Percentiles rank a stretch among this genome's conserved stretches.
Evolutionary conservation across 37 sponge, comb jelly and placozoan species (phyloP).

Genomic region (Ephydatia muelleri): DNA sequence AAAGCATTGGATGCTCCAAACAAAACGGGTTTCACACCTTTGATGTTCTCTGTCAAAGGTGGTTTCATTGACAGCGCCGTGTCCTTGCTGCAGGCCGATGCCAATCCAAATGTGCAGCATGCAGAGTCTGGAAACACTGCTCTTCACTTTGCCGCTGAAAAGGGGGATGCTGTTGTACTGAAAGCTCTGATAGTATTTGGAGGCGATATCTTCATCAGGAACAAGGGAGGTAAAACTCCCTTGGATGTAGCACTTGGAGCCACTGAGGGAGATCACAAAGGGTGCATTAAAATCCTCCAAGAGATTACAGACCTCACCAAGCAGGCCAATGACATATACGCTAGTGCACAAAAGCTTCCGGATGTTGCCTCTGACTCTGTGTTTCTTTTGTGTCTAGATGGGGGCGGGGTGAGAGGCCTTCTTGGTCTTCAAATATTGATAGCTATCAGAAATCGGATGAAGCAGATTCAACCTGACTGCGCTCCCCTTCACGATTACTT

Average conservation of each 20-base stretch:
- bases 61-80: slow-evolving; percentile 5
- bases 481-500: slow-evolving; percentile 29
- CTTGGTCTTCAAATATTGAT: slow-evolving; percentile 30
- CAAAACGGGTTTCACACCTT: slow-evolving; percentile 24
- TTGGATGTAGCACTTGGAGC: slow-evolving; percentile 27
- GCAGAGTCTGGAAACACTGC: slow-evolving; percentile 34
- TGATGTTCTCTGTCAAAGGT: slow-evolving; percentile 8
- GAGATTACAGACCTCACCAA: no score
- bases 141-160: slow-evolving; percentile 42
- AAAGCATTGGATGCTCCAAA: no score
- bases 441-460: slow-evolving; percentile 40
- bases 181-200: slow-evolving; percentile 54
- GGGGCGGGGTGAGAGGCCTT: slow-evolving; percentile 57
- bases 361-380: no score
- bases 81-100: slow-evolving; percentile 19
- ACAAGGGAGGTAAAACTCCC: slow-evolving; percentile 37
- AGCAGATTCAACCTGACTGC: slow-evolving; percentile 4
- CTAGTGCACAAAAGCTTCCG: no score
- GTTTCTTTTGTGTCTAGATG: slow-evolving; percentile 47
- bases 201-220: slow-evolving; percentile 23
- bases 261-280: not conserved
- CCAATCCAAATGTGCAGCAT: slow-evolving; percentile 13
- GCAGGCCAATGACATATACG: no score
- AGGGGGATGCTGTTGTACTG: slow-evolving; percentile 13
- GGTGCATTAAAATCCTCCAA: no score